Percentiles rank a stretch among this genome's conserved stretches.
phyloP scores from a whole-genome alignment of 2,888 invertebrate species.

The Acanthopleura granulata region DNA sequence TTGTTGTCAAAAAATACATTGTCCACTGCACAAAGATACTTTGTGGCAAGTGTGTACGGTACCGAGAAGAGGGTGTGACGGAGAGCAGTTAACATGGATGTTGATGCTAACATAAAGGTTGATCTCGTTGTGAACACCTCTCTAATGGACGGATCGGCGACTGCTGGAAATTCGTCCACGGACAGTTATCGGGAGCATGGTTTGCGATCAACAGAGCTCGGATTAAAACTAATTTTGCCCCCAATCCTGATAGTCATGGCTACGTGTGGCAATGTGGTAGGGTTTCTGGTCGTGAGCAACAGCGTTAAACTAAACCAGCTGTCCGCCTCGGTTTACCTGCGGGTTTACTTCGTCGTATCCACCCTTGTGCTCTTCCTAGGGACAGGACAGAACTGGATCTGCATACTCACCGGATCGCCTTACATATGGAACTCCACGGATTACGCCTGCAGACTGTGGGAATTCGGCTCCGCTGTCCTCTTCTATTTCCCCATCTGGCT shows the following conservation, averaged over 20 bases:
- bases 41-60: too few relatives aligned
- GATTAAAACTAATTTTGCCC: slow-evolving; percentile 27
- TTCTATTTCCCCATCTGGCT: slow-evolving; percentile 60
- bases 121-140: too few relatives aligned
- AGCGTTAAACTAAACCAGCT: slow-evolving; percentile 40
- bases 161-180: too few relatives aligned
- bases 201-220: too few relatives aligned
- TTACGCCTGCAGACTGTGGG: slow-evolving; percentile 61
- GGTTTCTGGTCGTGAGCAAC: slow-evolving; percentile 44
- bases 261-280: slow-evolving; percentile 53
- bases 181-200: too few relatives aligned
- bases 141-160: too few relatives aligned
- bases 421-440: slow-evolving; percentile 52
- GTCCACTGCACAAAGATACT: too few relatives aligned
- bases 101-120: too few relatives aligned
- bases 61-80: too few relatives aligned
- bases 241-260: slow-evolving; percentile 57
- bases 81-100: too few relatives aligned
- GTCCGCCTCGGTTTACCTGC: slow-evolving; percentile 58
- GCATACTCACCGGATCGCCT: slow-evolving; percentile 43
- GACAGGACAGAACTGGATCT: slow-evolving; percentile 55
- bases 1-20: too few relatives aligned
- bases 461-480: slow-evolving; percentile 55
- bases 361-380: slow-evolving; percentile 53
- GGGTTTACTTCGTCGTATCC: slow-evolving; percentile 52